phyloP scores from a whole-genome alignment of 2,888 invertebrate species.

The Ashinkailepas kermadecensis region DNA sequence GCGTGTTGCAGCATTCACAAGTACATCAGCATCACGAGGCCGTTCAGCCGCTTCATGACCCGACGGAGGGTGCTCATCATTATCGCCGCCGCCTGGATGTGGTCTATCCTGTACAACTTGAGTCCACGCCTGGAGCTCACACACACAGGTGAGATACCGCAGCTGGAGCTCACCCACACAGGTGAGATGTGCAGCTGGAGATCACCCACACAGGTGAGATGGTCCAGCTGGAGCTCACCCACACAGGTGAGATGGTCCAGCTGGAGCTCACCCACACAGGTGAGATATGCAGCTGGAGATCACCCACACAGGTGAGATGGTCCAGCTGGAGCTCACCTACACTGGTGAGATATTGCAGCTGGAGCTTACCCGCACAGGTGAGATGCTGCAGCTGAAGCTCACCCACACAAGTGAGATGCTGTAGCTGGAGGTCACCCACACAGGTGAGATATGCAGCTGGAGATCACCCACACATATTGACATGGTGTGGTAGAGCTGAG shows the following conservation, averaged over 20 bases:
- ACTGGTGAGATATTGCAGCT: constrained; percentile 32
- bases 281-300: too few species aligned
- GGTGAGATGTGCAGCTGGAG: too few species aligned
- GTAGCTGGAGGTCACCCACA: constrained; percentile 41
- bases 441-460: too few species aligned
- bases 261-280: too few species aligned
- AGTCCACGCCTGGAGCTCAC: constrained; percentile 42
- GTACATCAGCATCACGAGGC: constrained; percentile 43
- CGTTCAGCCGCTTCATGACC: constrained; percentile 42
- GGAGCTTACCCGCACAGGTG: too few species aligned
- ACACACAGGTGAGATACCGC: constrained; percentile 33
- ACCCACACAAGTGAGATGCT: too few species aligned
- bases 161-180: too few species aligned
- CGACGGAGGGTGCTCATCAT: constrained; percentile 40
- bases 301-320: too few species aligned
- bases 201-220: too few species aligned
- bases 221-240: constrained; percentile 41
- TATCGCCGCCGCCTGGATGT: constrained; percentile 43
- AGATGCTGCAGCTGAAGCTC: too few species aligned
- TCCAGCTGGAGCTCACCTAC: constrained; percentile 40
- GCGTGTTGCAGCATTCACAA: constrained; percentile 39
- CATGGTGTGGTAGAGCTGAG: too few species aligned
- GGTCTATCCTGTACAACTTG: constrained; percentile 42
- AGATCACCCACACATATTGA: too few species aligned
- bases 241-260: constrained; percentile 33